Conservation (phyloP, 2,888 invertebrate species). For the Temnothorax rugatulus region DNA sequence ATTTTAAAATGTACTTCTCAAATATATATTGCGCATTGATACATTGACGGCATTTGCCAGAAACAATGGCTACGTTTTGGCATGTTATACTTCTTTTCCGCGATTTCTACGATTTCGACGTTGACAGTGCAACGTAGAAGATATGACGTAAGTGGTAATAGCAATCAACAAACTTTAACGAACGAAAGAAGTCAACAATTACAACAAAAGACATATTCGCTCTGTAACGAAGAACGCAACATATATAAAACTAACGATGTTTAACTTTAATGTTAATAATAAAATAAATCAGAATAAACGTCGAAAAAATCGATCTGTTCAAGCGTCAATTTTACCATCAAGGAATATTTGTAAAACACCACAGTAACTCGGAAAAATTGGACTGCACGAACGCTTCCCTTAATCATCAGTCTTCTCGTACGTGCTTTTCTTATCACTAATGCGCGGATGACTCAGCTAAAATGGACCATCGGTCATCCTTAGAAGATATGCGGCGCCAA, state of each 20-base stretch:
- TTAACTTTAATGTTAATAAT: conserved; percentile 15
- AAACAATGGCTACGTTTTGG: conserved; percentile 10
- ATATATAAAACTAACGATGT: conserved; percentile 25
- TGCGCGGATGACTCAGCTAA: conserved; percentile 34
- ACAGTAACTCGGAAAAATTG: conserved; percentile 33
- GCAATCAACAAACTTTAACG: conserved; percentile 27
- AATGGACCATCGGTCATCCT: conserved; percentile 47
- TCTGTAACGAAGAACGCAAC: conserved; percentile 33
- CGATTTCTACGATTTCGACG: neutral
- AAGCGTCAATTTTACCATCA: neutral
- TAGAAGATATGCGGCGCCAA: conserved; percentile 86
- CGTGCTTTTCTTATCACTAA: conserved; percentile 40
- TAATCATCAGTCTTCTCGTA: conserved; percentile 22
- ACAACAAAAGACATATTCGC: neutral
- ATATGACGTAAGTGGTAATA: neutral
- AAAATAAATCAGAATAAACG: conserved; percentile 26
- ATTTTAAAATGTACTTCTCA: conserved; percentile 32
- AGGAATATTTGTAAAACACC: conserved; percentile 3
- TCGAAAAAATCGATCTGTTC: conserved; percentile 5
- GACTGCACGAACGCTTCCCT: conserved; percentile 22
- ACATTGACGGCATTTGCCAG: neutral
- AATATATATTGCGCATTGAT: conserved; percentile 33
- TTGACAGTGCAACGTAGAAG: neutral
- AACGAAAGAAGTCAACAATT: conserved; percentile 17
- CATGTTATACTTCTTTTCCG: neutral